These are phyloP conservation scores for Frieseomelitta varia DNA, from an alignment of 1,140 invertebrate species.

Conservation along the genomic window DNA sequence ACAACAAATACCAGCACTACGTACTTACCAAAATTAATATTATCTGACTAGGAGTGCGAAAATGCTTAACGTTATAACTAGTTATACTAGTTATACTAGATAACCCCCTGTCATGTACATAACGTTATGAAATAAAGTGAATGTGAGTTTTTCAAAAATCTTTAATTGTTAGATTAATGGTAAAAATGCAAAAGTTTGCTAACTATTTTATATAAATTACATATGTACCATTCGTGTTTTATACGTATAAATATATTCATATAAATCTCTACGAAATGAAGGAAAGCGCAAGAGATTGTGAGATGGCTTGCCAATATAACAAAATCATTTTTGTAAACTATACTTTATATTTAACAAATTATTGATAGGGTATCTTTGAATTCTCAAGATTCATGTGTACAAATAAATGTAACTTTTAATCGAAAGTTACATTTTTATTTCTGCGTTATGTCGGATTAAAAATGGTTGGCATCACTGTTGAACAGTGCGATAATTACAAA, in stretches of 20 bases:
- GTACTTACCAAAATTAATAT: slow-evolving; percentile 8
- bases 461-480: slow-evolving; percentile 7
- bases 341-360: background rate
- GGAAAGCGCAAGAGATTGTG: background rate
- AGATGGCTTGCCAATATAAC: slow-evolving; percentile 9
- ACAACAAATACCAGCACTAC: background rate
- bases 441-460: background rate
- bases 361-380: background rate
- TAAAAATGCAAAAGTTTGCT: background rate
- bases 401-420: too few species aligned
- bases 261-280: background rate
- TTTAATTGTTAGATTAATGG: slow-evolving; percentile 11
- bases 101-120: background rate
- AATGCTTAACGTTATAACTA: background rate
- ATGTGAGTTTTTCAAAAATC: background rate
- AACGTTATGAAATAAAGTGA: background rate
- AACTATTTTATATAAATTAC: background rate
- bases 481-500: background rate
- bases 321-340: background rate
- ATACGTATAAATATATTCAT: background rate
- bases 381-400: too few species aligned
- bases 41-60: background rate
- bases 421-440: background rate
- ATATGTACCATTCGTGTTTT: slow-evolving; percentile 8
- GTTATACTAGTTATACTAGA: background rate